Base-by-base conservation (phyloP, 1,140 invertebrate genomes). In the Andricus grossulariae region DNA sequence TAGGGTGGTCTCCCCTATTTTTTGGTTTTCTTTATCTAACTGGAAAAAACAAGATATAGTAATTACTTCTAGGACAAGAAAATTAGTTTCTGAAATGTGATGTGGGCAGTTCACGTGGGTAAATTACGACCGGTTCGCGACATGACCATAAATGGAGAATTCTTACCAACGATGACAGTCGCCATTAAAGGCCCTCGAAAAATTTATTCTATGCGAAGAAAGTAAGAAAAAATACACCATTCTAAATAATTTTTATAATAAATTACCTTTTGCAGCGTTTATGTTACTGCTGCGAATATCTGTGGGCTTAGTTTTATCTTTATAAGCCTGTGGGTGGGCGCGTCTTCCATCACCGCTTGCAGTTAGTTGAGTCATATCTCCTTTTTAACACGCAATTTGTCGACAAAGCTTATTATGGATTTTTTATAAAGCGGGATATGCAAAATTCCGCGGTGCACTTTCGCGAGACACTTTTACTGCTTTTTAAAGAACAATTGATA, bases 211-310 rank as follows among this genome's bases (percentile, higher is more conserved):
- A 13, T 7, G 15, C 12, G 16, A 66, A 66, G 39, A n/a, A 39
- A 8, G 0, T 2, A 3, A n/a, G 3, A 4, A 72, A 25, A 21
- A 50, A 50, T 19, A 19, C 11, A 51, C 21, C 50, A 32, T 73
- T 21, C 13, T 39, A 25, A 57, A 73, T 52, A 10, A 8, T 19
- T 66, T 25, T 8, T n/a, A 55, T 21, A 16, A 66, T 66, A 39
- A 77, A 76, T n/a, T 94, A 98, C 98, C 97, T 96, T 99, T 99
- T 32, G 98, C 98, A 80, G 99, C 99, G 90, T 95, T 95, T 80
- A 99, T 99, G 90, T 99, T 99, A 85, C 97, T 99, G 76, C 94
- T 93, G 70, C 99, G 94, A 88, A 99, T 98, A 92, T 99, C 97
- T 16, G 94, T 93, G 15, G 98, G 98, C 92, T 99, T 99, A 84